Conservation (phyloP, 2,888 invertebrate genomes). For the Pandemis heparana region DNA sequence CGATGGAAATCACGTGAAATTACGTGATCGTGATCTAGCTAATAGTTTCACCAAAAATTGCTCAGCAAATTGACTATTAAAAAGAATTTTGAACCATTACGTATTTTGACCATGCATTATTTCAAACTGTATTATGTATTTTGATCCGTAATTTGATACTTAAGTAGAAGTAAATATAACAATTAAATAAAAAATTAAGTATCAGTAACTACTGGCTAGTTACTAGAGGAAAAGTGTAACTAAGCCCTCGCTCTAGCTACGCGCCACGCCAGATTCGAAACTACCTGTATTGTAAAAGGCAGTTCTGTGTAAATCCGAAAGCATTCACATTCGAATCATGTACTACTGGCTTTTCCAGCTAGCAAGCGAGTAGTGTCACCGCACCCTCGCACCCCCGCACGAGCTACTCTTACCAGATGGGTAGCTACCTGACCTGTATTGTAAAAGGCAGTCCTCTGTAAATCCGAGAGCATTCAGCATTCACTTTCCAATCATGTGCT, state of each 20-base stretch:
- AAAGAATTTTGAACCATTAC: too few relatives aligned
- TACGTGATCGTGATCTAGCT: too few relatives aligned
- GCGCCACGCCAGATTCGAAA: slow-evolving; percentile 19
- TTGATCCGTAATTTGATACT: too few relatives aligned
- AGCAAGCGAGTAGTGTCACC: slow-evolving; percentile 9
- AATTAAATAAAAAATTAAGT: not conserved
- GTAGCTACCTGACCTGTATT: slow-evolving; percentile 33
- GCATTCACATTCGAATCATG: slow-evolving; percentile 31
- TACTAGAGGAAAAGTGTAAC: not conserved
- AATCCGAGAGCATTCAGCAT: slow-evolving; percentile 36
- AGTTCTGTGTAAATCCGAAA: slow-evolving; percentile 30
- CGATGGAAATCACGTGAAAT: too few relatives aligned
- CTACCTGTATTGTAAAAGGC: slow-evolving; percentile 29
- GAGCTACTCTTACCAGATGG: slow-evolving; percentile 32
- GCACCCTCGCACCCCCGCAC: slow-evolving; percentile 12
- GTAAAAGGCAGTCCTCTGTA: slow-evolving; percentile 36
- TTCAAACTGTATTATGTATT: too few relatives aligned
- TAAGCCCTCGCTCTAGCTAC: slow-evolving; percentile 19
- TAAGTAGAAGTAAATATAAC: too few relatives aligned
- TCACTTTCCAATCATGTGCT: slow-evolving; percentile 16
- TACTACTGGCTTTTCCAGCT: not conserved
- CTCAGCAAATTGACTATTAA: too few relatives aligned
- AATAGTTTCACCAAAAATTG: too few relatives aligned
- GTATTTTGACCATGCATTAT: too few relatives aligned
- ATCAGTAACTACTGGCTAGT: not conserved